Conservation (phyloP, 1,140 invertebrate species). For the Homarus americanus region DNA sequence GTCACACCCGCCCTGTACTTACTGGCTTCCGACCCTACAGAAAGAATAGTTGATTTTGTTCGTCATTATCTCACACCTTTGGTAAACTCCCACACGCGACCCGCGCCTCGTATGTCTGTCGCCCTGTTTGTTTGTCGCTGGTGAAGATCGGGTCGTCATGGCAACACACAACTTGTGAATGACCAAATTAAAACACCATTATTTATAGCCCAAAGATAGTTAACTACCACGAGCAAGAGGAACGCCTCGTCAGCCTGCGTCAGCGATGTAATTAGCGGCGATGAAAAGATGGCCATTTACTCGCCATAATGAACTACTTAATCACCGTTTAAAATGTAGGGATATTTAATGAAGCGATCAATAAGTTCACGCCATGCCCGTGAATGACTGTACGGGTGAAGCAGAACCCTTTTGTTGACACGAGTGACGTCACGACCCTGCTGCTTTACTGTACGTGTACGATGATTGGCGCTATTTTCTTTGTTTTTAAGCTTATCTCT, state of each 20-base stretch:
- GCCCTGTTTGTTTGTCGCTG: neutral
- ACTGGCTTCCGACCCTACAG: conserved; percentile 5
- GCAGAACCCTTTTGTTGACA: too few relatives aligned
- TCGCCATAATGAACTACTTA: neutral
- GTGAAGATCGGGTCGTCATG: neutral
- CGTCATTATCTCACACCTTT: conserved; percentile 44
- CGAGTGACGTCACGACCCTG: too few relatives aligned
- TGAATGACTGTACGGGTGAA: too few relatives aligned
- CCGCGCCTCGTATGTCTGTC: conserved; percentile 16
- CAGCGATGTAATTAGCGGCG: neutral
- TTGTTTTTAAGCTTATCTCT: too few relatives aligned
- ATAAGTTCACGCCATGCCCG: too few relatives aligned
- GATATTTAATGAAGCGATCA: too few relatives aligned
- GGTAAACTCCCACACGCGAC: conserved; percentile 15
- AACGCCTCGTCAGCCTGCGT: neutral
- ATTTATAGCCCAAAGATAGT: neutral
- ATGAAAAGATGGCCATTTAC: neutral
- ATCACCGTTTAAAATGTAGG: neutral
- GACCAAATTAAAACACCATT: neutral
- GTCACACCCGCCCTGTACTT: conserved; percentile 31
- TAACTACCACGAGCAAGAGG: neutral
- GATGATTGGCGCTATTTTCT: too few relatives aligned
- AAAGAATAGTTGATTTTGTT: conserved; percentile 50
- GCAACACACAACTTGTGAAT: neutral
- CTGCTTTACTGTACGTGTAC: too few relatives aligned